Evolutionary conservation across 1,140 invertebrate species (phyloP).

Genomic region (Hylyphantes graminicola): DNA sequence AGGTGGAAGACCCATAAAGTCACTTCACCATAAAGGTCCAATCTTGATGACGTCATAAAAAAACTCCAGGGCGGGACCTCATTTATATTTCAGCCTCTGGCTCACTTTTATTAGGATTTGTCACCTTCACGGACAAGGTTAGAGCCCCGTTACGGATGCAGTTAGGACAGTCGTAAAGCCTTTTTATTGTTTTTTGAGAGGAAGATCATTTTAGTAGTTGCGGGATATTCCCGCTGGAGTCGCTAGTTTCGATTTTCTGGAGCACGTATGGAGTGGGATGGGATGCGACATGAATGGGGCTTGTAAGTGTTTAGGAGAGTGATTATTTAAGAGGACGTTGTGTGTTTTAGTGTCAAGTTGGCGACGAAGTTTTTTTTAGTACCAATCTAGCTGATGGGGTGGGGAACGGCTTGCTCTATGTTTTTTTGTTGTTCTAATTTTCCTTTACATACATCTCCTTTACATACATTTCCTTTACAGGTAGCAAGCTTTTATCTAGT

Average conservation of each 20-base stretch:
- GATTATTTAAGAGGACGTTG: too few relatives aligned
- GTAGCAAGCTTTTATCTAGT: too few relatives aligned
- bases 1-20: conserved; percentile 24
- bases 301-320: too few relatives aligned
- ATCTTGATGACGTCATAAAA: conserved; percentile 40
- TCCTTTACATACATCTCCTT: too few relatives aligned
- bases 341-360: too few relatives aligned
- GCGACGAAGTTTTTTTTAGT: too few relatives aligned
- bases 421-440: too few relatives aligned
- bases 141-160: background rate
- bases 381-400: too few relatives aligned
- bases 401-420: too few relatives aligned
- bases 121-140: conserved; percentile 25
- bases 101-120: conserved; percentile 46
- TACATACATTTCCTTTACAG: too few relatives aligned
- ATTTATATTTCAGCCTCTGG: conserved; percentile 30
- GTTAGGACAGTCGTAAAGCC: conserved; percentile 9
- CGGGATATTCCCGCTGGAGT: conserved; percentile 10
- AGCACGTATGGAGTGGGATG: background rate
- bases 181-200: conserved; percentile 38
- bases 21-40: conserved; percentile 7
- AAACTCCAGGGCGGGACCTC: conserved; percentile 23
- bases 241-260: background rate
- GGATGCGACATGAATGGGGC: background rate
- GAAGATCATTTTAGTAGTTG: conserved; percentile 24